These are phyloP conservation scores for Glaucomys volans DNA, from an alignment of 2,113 vertebrate species.

Conservation along the genomic window DNA sequence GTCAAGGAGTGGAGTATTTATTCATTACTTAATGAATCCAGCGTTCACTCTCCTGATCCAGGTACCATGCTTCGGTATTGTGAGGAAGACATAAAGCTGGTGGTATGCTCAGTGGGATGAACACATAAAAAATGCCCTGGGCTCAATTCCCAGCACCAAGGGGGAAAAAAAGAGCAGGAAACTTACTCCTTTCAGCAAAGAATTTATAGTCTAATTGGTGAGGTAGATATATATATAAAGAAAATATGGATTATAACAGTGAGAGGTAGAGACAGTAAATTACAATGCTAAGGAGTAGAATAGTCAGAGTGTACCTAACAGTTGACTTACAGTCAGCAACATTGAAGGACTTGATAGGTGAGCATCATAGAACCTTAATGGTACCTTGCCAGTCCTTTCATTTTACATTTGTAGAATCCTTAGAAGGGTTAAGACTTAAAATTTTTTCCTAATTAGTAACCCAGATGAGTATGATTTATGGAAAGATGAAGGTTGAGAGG, in stretches of 20 bases:
- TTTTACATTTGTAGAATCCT: slow-evolving; percentile 17
- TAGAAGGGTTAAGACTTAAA: slow-evolving; percentile 26
- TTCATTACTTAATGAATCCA: background rate
- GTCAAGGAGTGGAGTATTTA: background rate
- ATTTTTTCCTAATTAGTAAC: background rate
- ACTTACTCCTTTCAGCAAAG: background rate
- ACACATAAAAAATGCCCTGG: background rate
- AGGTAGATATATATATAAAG: background rate
- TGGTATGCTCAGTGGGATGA: background rate
- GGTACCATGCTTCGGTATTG: background rate
- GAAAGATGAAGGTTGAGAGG: background rate
- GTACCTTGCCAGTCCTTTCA: background rate
- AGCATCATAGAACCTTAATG: background rate
- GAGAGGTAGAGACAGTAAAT: background rate
- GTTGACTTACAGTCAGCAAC: background rate
- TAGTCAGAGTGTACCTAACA: background rate
- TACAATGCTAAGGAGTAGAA: background rate
- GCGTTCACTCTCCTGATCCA: background rate
- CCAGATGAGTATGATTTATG: background rate
- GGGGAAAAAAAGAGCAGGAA: background rate
- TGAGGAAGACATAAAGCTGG: slow-evolving; percentile 11
- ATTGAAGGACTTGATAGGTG: background rate
- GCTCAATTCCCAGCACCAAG: no score
- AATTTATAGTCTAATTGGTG: background rate
- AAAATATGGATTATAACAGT: background rate